Base-by-base conservation (phyloP, 2,888 invertebrate genomes). In the Stomorhina lunata region DNA sequence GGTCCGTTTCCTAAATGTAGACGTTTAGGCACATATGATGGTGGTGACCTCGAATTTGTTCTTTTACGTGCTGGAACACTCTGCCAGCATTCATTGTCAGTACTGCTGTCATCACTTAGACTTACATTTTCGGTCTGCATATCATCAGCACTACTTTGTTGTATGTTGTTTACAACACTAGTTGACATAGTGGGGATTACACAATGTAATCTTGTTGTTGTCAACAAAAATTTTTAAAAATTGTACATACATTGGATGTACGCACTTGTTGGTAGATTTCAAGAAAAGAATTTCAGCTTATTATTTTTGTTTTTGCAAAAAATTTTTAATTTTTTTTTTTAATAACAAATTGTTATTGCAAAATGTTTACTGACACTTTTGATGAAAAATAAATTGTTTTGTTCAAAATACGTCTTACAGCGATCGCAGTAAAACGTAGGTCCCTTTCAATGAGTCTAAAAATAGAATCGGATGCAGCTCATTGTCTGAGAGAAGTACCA, bases 201-300 rank as follows among this genome's bases (percentile, higher is more conserved):
- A 45, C n/a, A 12, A 34, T n/a, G n/a, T 12, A 29, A 17, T 20
- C 27, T 29, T 63, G 45, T 63, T 63, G 63, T 63, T 59, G 59
- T 59, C 43, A 63, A 45, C 63, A 63, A 45, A 25, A 43, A 63
- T 63, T 27, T 45, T 40, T 9, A 43, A 15, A 15, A 27, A 43
- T 6, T 61, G 22, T 15, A 45, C 29, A 45, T 15, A 63, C 63
- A 63, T 63, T 25, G 27, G 12, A 57, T 29, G 63, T 45, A 45
- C n/a, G n/a, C n/a, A n/a, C 45, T n/a, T n/a, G n/a, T n/a, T n/a
- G n/a, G n/a, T n/a, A n/a, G n/a, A n/a, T n/a, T n/a, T n/a, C n/a
- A n/a, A n/a, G n/a, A n/a, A n/a, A n/a, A n/a, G n/a, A n/a, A n/a
- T n/a, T n/a, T n/a, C n/a, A n/a, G n/a, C n/a, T n/a, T n/a, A n/a